Evolutionary conservation across 64 coral and sea anemone genomes (phyloP).

Genomic region (Anthopleura sola): DNA sequence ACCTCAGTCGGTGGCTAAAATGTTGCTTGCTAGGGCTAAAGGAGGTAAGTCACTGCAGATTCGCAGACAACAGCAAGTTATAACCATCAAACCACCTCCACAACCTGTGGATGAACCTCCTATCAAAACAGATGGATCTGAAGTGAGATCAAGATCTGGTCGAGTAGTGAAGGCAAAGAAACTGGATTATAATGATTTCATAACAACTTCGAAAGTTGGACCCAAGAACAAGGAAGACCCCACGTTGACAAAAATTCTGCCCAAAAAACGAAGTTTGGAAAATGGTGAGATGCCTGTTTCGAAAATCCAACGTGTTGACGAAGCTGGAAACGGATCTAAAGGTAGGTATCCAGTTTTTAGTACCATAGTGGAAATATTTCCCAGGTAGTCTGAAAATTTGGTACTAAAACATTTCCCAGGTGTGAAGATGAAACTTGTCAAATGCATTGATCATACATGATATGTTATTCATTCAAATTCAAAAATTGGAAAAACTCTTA

Average conservation of each 20-base stretch:
- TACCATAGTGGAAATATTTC: neutral
- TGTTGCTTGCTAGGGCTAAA: conserved; percentile 87
- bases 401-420: neutral
- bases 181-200: conserved; percentile 95
- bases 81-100: conserved; percentile 11
- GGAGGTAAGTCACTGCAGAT: conserved; percentile 63
- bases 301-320: conserved; percentile 25
- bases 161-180: conserved; percentile 95
- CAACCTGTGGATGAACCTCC: conserved; percentile 27
- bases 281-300: conserved; percentile 41
- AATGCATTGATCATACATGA: conserved; percentile 9
- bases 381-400: neutral
- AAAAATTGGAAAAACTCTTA: neutral
- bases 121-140: conserved; percentile 22
- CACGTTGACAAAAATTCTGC: neutral
- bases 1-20: conserved; percentile 59
- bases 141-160: conserved; percentile 85
- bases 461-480: neutral
- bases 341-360: neutral
- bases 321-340: neutral
- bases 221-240: conserved; percentile 4
- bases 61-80: conserved; percentile 51
- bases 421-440: neutral
- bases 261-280: conserved; percentile 42
- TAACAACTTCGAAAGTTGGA: conserved; percentile 46